Percentiles rank a stretch among this genome's conserved stretches.
phyloP scores from a whole-genome alignment of 1,140 invertebrate genomes.

The Physella acuta region DNA sequence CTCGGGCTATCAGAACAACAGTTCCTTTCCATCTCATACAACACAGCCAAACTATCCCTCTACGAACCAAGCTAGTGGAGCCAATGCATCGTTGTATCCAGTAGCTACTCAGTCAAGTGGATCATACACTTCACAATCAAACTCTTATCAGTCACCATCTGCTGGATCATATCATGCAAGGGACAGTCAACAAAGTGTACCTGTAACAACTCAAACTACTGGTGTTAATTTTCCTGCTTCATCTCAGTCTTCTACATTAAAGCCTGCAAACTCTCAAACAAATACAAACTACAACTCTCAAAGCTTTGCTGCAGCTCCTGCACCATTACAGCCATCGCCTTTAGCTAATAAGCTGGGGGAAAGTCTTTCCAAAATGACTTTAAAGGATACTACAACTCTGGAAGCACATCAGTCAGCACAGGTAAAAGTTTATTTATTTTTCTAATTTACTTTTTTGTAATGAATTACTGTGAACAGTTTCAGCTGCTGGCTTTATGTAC shows the following conservation, averaged over 20 bases:
- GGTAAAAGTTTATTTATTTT: constrained; percentile 28
- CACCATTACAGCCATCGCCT: constrained; percentile 41
- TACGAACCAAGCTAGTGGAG: constrained; percentile 16
- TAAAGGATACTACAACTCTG: constrained; percentile 44
- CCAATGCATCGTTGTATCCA: constrained; percentile 31
- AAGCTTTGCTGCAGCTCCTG: constrained; percentile 28
- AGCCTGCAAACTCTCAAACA: constrained; percentile 27
- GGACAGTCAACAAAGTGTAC: constrained; percentile 31
- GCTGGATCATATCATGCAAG: constrained; percentile 36
- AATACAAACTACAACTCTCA: constrained; percentile 35
- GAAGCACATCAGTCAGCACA: constrained; percentile 45
- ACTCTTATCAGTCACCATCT: constrained; percentile 31
- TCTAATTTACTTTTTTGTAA: not conserved
- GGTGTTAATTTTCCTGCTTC: constrained; percentile 14
- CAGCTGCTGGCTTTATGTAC: too few species aligned
- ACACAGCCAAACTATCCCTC: constrained; percentile 27
- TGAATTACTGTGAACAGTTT: too few species aligned
- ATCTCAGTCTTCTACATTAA: constrained; percentile 17
- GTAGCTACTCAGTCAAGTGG: constrained; percentile 32
- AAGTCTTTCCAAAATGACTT: constrained; percentile 51
- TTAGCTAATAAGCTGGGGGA: constrained; percentile 51
- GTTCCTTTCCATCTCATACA: constrained; percentile 30
- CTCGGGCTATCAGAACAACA: constrained; percentile 29
- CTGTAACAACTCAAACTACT: constrained; percentile 18
- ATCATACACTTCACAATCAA: constrained; percentile 35